Evolutionary conservation across 1,140 invertebrate species (phyloP).

Genomic region (Pachyrhynchus sulphureomaculatus): DNA sequence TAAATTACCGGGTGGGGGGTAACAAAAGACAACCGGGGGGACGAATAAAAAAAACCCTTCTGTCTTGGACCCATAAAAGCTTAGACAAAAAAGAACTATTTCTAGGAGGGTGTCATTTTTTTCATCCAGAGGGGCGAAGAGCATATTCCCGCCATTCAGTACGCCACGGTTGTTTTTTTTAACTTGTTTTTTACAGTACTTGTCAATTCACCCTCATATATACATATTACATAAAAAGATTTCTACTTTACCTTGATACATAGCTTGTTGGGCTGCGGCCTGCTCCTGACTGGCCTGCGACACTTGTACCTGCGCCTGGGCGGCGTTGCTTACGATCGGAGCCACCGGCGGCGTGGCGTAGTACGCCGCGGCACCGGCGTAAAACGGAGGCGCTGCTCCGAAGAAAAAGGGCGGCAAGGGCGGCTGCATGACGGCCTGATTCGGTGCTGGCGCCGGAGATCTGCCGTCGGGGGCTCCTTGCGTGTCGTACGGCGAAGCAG

Average conservation of each 20-base stretch:
- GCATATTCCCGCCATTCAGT: too few relatives aligned
- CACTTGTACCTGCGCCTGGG: conserved; percentile 13
- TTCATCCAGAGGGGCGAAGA: too few relatives aligned
- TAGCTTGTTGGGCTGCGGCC: conserved; percentile 41
- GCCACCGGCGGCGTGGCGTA: conserved; percentile 36
- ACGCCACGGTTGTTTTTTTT: too few relatives aligned
- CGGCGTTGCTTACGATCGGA: not conserved
- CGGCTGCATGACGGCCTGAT: conserved; percentile 30
- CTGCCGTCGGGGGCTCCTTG: conserved; percentile 57
- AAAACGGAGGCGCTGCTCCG: conserved; percentile 39
- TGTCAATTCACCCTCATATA: too few relatives aligned
- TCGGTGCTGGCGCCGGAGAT: conserved; percentile 3
- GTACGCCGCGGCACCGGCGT: conserved; percentile 45
- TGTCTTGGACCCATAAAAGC: too few relatives aligned
- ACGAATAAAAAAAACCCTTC: too few relatives aligned
- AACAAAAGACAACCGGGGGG: too few relatives aligned
- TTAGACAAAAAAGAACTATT: too few relatives aligned
- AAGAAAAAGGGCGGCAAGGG: conserved; percentile 44
- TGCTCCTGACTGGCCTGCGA: conserved; percentile 36
- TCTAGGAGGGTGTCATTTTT: too few relatives aligned
- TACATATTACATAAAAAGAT: too few relatives aligned
- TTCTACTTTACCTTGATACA: conserved; percentile 51
- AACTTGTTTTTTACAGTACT: too few relatives aligned
- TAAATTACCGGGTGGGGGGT: too few relatives aligned
- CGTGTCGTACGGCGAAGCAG: conserved; percentile 17